Base-by-base conservation (phyloP, 1,140 invertebrate species). In the Sycophila sp. region DNA sequence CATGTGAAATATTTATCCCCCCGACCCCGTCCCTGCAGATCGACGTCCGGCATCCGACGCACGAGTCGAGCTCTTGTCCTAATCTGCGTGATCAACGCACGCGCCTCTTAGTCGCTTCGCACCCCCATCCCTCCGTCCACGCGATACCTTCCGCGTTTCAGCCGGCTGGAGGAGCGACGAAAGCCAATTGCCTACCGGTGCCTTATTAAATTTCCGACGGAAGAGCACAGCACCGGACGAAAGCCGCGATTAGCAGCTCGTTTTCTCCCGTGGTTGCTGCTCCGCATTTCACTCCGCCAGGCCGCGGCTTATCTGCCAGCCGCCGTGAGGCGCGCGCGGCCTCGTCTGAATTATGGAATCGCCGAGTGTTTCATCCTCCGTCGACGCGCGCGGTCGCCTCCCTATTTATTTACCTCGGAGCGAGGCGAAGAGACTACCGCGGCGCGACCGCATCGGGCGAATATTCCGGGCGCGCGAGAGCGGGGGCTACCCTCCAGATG, bases 401-500 rank as follows among this genome's bases (percentile, higher is more conserved):
- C 19, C 17, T 45, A 45, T 45, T 45, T 45, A 45, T 45, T 45
- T 45, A 19, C 8, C 8, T 17, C 40, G n/a, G 19, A 47, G 42
- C 17, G 42, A 45, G 42, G 22, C n/a, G 22, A 2, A 6, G 17
- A 22, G 42, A 22, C 2, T 7, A 45, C 40, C 40, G 40, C 40
- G 1, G 17, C 8, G 19, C n/a, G 6, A 45, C 19, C 8, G 13
- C 17, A 17, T 19, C 8, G 6, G 40, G 17, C 40, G 40, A 19
- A 15, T 22, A 15, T 17, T 45, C 40, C 40, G 40, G 40, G 40
- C 40, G 40, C 19, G n/a, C 40, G 40, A 17, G 40, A 15, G n/a
- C 40, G 40, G 4, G 42, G n/a, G n/a, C n/a, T n/a, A n/a, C n/a
- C n/a, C n/a, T n/a, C n/a, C 51, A 67, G 51, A 67, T 58, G 64